phyloP scores from a whole-genome alignment of 2,888 invertebrate species.

The Stenurella melanura region DNA sequence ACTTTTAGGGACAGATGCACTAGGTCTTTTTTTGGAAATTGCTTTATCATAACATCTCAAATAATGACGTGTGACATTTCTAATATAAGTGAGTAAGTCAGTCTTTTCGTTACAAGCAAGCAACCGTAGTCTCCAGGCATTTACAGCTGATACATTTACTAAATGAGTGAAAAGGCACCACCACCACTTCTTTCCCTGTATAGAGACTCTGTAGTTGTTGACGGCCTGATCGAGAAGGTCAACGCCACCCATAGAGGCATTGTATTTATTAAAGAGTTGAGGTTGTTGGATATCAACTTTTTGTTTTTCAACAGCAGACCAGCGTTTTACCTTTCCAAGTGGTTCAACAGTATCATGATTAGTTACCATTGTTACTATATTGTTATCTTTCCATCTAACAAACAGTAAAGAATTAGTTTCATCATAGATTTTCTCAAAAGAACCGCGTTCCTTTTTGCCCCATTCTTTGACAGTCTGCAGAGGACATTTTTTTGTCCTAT shows the following conservation, averaged over 20 bases:
- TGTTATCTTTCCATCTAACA: too few species aligned
- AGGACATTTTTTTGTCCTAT: too few species aligned
- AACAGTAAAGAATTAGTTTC: slow-evolving; percentile 29
- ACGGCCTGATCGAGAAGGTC: too few species aligned
- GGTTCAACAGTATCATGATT: slow-evolving; percentile 26
- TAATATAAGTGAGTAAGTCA: slow-evolving; percentile 10
- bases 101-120: not conserved
- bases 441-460: too few species aligned
- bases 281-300: slow-evolving; percentile 35
- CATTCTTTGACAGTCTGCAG: too few species aligned
- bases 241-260: too few species aligned
- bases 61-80: slow-evolving; percentile 24
- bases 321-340: slow-evolving; percentile 25
- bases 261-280: too few species aligned
- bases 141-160: slow-evolving; percentile 22
- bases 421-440: slow-evolving; percentile 28
- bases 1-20: slow-evolving; percentile 17
- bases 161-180: slow-evolving; percentile 40
- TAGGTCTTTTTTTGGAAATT: slow-evolving; percentile 7
- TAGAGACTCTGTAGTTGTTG: slow-evolving; percentile 30
- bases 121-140: slow-evolving; percentile 36
- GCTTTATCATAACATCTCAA: slow-evolving; percentile 12
- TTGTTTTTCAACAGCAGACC: slow-evolving; percentile 20
- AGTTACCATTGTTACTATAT: too few species aligned
- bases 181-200: slow-evolving; percentile 39